Base-by-base conservation (phyloP, 1,140 invertebrate genomes). In the Ylistrum balloti region DNA sequence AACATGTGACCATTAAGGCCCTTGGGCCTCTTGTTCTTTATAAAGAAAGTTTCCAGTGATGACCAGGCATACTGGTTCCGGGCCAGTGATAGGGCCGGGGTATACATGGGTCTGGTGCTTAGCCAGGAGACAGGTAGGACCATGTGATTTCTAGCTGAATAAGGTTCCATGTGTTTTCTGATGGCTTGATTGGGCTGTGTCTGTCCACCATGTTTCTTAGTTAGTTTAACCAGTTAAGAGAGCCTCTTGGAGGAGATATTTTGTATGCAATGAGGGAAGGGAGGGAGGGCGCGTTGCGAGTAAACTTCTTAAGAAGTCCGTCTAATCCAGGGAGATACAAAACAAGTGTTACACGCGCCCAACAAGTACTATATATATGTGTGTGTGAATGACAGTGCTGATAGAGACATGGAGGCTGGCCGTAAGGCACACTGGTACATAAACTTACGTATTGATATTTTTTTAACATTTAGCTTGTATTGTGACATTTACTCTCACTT, bases 351-450 rank as follows among this genome's bases (percentile, higher is more conserved):
- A 28, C 56, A 28, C 56, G 56, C n/a, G 56, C 56, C 56, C 56
- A 74, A 74, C n/a, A 74, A 28, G 56, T 74, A 74, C 56, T 74
- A 74, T 74, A 74, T 74, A 74, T 74, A 74, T 74, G n/a, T 74
- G 56, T 74, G n/a, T 74, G 56, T 74, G 17, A 28, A n/a, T 74
- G 56, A 17, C 15, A n/a, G 20, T 9, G 45, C 5, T 74, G 56
- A 45, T 45, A 17, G 17, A n/a, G 56, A 74, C 22, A n/a, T n/a
- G 5, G 56, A n/a, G 56, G 28, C 22, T 74, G 56, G 17, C 56
- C 56, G 56, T 74, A n/a, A 74, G 56, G 56, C 22, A n/a, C 22
- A 74, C 56, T n/a, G 56, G 56, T 74, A 28, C 1, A 17, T 74
- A n/a, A n/a, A 28, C 17, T 28, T 74, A 13, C 28, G 56, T 74